These are phyloP conservation scores for Drosophila gunungcola DNA, from an alignment of 1,140 invertebrate genomes.

Conservation along the genomic window DNA sequence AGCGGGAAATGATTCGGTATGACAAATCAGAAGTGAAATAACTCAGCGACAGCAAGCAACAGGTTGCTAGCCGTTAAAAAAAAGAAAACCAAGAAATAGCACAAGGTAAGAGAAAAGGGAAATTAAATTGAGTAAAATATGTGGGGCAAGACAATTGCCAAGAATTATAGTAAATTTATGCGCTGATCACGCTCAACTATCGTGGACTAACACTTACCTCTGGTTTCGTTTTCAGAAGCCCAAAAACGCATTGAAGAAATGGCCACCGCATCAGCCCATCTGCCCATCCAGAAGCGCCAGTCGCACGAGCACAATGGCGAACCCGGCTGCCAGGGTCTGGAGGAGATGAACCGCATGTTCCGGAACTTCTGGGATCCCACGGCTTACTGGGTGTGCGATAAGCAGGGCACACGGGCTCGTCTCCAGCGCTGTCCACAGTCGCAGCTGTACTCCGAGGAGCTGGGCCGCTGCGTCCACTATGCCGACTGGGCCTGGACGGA, in stretches of 20 bases:
- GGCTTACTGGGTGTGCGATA: constrained; percentile 77
- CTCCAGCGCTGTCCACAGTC: constrained; percentile 67
- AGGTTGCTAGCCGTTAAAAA: constrained; percentile 16
- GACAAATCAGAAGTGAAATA: constrained; percentile 79
- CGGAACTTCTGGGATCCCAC: constrained; percentile 83
- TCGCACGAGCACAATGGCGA: constrained; percentile 74
- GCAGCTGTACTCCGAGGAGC: constrained; percentile 72
- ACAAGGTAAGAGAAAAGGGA: constrained; percentile 32
- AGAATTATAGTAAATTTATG: constrained; percentile 26
- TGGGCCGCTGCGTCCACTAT: constrained; percentile 72
- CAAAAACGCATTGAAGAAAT: constrained; percentile 9
- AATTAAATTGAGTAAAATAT: constrained; percentile 37
- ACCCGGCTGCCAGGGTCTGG: constrained; percentile 75
- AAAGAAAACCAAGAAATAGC: constrained; percentile 13
- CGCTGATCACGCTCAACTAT: constrained; percentile 20
- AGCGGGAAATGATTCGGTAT: constrained; percentile 68
- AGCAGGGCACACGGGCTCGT: constrained; percentile 66
- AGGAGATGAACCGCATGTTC: constrained; percentile 78
- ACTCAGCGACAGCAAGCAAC: constrained; percentile 61
- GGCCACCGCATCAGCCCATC: constrained; percentile 53
- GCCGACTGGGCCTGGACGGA: constrained; percentile 79
- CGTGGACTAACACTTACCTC: constrained; percentile 21
- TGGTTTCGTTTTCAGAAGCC: constrained; percentile 25
- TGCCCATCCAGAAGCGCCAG: constrained; percentile 69
- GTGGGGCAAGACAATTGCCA: constrained; percentile 21